phyloP scores from a whole-genome alignment of 2,888 invertebrate species.

The Doris montereyensis region DNA sequence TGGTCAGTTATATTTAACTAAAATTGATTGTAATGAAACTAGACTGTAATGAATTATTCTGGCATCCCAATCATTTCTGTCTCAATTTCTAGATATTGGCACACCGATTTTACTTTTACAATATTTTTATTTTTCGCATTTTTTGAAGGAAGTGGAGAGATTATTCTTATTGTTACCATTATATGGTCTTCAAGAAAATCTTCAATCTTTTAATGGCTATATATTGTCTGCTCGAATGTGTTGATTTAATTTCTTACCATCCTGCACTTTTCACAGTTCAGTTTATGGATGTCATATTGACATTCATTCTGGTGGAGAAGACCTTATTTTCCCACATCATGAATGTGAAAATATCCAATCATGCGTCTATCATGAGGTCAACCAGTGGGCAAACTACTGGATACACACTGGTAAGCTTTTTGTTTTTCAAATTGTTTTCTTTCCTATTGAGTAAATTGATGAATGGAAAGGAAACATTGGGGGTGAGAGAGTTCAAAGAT shows the following conservation, averaged over 20 bases:
- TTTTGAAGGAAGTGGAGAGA: too few relatives aligned
- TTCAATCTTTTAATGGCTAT: background rate
- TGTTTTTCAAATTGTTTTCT: background rate
- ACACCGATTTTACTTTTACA: too few relatives aligned
- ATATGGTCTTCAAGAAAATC: background rate
- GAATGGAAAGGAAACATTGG: background rate
- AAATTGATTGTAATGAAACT: too few relatives aligned
- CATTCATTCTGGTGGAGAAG: slow-evolving; percentile 91
- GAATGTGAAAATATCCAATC: slow-evolving; percentile 96
- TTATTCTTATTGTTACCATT: too few relatives aligned
- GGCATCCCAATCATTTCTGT: too few relatives aligned
- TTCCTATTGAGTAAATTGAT: background rate
- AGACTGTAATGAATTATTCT: too few relatives aligned
- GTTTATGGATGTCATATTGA: slow-evolving; percentile 81
- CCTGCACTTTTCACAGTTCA: slow-evolving; percentile 24
- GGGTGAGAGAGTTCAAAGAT: background rate
- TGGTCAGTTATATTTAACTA: too few relatives aligned
- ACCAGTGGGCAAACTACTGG: slow-evolving; percentile 96
- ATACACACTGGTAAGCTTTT: slow-evolving; percentile 77
- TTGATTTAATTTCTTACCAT: background rate
- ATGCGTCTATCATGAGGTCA: slow-evolving; percentile 82
- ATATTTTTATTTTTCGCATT: too few relatives aligned
- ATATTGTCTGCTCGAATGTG: background rate
- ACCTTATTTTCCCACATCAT: slow-evolving; percentile 93
- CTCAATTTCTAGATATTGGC: too few relatives aligned